phyloP scores from a whole-genome alignment of 2,797 vertebrate genomes.

The Poeciliopsis presidionis region DNA sequence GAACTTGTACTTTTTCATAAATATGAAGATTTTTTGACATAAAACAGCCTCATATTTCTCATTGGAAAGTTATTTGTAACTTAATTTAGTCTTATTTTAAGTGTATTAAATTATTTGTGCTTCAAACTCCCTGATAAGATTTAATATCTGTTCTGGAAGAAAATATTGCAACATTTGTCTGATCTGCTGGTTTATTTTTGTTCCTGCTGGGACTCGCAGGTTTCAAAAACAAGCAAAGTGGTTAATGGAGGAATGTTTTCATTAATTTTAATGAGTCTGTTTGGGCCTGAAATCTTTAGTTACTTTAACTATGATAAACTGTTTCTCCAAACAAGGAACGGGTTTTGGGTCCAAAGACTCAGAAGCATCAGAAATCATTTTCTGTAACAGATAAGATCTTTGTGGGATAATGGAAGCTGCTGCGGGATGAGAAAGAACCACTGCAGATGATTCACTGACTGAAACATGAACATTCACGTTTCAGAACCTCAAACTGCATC shows the following conservation, averaged over 20 bases:
- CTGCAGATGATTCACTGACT: background rate
- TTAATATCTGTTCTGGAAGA: too few species aligned
- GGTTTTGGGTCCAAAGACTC: background rate
- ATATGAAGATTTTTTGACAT: too few species aligned
- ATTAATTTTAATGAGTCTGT: conserved; percentile 23
- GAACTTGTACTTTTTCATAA: too few species aligned
- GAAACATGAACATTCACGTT: background rate
- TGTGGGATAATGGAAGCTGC: background rate
- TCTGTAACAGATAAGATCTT: background rate
- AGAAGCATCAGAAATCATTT: background rate
- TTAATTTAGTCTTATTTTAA: too few species aligned
- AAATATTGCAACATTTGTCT: background rate
- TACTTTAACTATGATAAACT: background rate
- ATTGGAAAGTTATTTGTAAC: too few species aligned
- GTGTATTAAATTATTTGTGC: too few species aligned
- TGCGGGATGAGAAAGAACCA: too few species aligned
- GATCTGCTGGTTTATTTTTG: background rate
- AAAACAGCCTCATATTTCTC: too few species aligned
- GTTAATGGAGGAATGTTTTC: background rate
- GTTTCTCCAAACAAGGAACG: background rate
- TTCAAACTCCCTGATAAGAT: too few species aligned
- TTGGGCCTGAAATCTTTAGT: background rate
- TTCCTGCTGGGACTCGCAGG: background rate
- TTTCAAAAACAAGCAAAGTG: background rate
- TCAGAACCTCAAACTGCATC: background rate